A percentile compares a stretch with the other conserved stretches of the same genome.
These are phyloP conservation scores for Andrena haemorrhoa DNA, from an alignment of 2,888 invertebrate species.

Conservation along the genomic window DNA sequence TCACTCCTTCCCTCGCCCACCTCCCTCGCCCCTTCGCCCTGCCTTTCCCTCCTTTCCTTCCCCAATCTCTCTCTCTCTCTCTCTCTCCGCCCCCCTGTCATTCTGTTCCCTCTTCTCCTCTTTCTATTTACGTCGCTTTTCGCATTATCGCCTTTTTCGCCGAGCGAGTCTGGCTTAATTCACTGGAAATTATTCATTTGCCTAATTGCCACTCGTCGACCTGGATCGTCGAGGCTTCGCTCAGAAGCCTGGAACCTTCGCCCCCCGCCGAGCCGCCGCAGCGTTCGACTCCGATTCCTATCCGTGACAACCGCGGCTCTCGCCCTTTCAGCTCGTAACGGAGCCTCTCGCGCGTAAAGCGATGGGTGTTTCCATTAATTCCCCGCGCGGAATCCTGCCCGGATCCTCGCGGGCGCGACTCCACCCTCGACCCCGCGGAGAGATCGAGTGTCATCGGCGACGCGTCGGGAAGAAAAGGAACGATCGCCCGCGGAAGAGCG, in stretches of 20 bases:
- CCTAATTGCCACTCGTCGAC: constrained; percentile 78
- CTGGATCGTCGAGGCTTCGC: constrained; percentile 66
- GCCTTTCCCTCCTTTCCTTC: constrained; percentile 28
- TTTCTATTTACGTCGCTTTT: constrained; percentile 72
- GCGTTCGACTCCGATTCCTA: constrained; percentile 58
- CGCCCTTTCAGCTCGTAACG: constrained; percentile 46
- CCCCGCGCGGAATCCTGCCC: neutral
- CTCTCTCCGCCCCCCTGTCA: constrained; percentile 48
- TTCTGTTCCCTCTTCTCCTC: constrained; percentile 48
- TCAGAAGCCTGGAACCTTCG: constrained; percentile 49
- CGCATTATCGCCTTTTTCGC: constrained; percentile 76
- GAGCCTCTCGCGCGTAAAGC: constrained; percentile 48
- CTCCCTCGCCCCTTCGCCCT: neutral
- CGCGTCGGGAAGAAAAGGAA: neutral
- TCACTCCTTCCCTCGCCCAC: constrained; percentile 23
- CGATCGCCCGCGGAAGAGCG: neutral
- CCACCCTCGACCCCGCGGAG: neutral
- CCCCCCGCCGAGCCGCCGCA: constrained; percentile 12
- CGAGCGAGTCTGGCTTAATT: constrained; percentile 72
- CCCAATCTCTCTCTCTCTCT: constrained; percentile 30
- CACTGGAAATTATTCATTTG: constrained; percentile 78
- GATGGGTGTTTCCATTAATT: constrained; percentile 40
- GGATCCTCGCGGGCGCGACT: neutral
- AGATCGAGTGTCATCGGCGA: neutral
- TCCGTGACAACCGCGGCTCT: constrained; percentile 60